Percentiles rank a stretch among this genome's conserved stretches.
phyloP scores from a whole-genome alignment of 2,888 invertebrate species.

The Chouioia cunea region DNA sequence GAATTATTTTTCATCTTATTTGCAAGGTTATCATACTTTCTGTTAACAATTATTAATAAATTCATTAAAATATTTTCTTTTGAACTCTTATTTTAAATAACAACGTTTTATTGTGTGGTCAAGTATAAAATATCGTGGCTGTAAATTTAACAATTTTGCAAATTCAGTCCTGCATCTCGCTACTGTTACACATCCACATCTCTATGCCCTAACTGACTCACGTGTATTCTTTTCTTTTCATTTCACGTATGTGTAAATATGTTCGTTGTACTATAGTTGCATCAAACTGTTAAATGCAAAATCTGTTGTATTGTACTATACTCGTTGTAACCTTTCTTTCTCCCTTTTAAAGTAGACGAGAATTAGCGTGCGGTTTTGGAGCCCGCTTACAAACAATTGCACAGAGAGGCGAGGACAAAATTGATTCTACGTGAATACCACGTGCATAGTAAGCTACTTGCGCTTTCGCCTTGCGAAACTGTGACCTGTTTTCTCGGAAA shows the following conservation, averaged over 20 bases:
- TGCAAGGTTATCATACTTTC: no score
- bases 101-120: neutral
- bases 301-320: conserved; percentile 16
- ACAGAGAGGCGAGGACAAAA: conserved; percentile 34
- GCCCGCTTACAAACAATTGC: conserved; percentile 13
- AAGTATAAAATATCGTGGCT: neutral
- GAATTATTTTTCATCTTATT: neutral
- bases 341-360: conserved; percentile 16
- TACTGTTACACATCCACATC: neutral
- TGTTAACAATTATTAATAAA: no score
- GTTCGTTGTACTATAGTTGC: conserved; percentile 1
- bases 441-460: conserved; percentile 31
- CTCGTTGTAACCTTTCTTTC: conserved; percentile 12
- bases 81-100: no score
- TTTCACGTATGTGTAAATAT: conserved; percentile 15
- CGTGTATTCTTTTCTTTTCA: conserved; percentile 22
- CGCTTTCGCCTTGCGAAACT: conserved; percentile 45
- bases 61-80: no score
- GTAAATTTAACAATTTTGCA: neutral
- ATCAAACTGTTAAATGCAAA: conserved; percentile 26
- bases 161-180: conserved; percentile 24
- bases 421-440: conserved; percentile 24
- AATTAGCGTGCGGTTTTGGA: conserved; percentile 1
- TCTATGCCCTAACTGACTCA: conserved; percentile 8
- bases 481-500: conserved; percentile 14